A percentile compares a stretch with the other conserved stretches of the same genome.
phyloP scores from a whole-genome alignment of 37 sponge, comb jelly and placozoan species.

The Haliclona indistincta region DNA sequence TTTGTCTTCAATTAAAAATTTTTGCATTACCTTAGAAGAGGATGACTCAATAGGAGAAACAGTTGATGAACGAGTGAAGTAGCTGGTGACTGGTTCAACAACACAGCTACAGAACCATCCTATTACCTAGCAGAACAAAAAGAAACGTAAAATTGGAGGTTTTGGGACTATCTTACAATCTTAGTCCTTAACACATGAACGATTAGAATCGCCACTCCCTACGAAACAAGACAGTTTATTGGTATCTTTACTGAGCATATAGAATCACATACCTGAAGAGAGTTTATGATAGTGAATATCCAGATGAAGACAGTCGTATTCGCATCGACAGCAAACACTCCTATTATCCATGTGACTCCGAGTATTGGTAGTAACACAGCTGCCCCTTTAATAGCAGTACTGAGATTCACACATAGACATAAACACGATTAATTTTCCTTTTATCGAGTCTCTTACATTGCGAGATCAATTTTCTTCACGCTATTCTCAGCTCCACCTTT shows the following conservation, averaged over 20 bases:
- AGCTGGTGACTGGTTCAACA: no score
- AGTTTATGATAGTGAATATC: slow-evolving; percentile 36
- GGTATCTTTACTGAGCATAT: not conserved
- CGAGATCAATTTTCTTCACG: slow-evolving; percentile 1
- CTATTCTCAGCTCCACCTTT: slow-evolving; percentile 13
- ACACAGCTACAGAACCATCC: no score
- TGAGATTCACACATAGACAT: not conserved
- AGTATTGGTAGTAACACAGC: slow-evolving; percentile 19
- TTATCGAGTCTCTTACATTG: not conserved
- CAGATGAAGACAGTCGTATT: slow-evolving; percentile 9
- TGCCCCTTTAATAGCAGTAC: slow-evolving; percentile 2
- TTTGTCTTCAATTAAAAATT: no score
- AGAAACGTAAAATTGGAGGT: no score
- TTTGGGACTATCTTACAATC: no score
- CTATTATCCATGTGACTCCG: slow-evolving; percentile 34
- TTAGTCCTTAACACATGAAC: slow-evolving; percentile 20
- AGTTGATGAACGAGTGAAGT: no score
- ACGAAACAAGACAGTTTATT: not conserved
- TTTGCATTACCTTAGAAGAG: no score
- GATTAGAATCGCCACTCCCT: slow-evolving; percentile 18
- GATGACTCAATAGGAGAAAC: no score
- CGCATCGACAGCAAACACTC: slow-evolving; percentile 24
- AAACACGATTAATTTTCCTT: no score
- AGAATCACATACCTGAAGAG: slow-evolving; percentile 25
- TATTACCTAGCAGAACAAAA: no score